phyloP scores from a whole-genome alignment of 2,888 invertebrate genomes.

The Beris morrisii region DNA sequence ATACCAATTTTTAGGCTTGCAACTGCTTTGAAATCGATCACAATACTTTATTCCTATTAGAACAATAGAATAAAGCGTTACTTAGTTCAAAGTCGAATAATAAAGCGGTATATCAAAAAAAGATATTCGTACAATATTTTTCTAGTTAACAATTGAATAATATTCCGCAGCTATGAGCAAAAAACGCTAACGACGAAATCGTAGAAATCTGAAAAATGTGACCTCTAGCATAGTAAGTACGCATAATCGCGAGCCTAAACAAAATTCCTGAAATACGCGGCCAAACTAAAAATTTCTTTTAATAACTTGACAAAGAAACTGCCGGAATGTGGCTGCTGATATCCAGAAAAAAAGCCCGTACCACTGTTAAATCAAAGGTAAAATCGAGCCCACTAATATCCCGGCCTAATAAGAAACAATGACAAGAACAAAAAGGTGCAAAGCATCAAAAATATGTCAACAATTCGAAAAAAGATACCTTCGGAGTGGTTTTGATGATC shows the following conservation, averaged over 20 bases:
- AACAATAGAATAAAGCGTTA: too few species aligned
- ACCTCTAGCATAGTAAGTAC: constrained; percentile 14
- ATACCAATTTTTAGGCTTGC: too few species aligned
- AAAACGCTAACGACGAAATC: too few species aligned
- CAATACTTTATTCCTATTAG: too few species aligned
- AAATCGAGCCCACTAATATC: constrained; percentile 22
- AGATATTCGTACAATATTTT: too few species aligned
- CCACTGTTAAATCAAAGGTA: constrained; percentile 6
- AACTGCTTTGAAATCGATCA: too few species aligned
- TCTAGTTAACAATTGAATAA: too few species aligned
- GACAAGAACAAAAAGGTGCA: constrained; percentile 37
- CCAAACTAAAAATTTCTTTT: constrained; percentile 34
- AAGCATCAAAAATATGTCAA: constrained; percentile 40
- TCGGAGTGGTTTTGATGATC: constrained; percentile 16
- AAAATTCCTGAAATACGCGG: constrained; percentile 34
- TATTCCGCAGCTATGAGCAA: too few species aligned
- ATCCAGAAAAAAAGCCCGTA: background rate
- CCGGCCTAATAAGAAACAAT: constrained; percentile 23
- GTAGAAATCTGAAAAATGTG: constrained; percentile 1
- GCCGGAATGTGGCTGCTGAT: constrained; percentile 8
- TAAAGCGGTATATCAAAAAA: too few species aligned
- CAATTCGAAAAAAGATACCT: constrained; percentile 38
- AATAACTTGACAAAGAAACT: constrained; percentile 26
- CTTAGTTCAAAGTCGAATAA: too few species aligned
- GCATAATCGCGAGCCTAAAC: constrained; percentile 27